phyloP scores from a whole-genome alignment of 2,113 vertebrate species.

The Alexandromys fortis region DNA sequence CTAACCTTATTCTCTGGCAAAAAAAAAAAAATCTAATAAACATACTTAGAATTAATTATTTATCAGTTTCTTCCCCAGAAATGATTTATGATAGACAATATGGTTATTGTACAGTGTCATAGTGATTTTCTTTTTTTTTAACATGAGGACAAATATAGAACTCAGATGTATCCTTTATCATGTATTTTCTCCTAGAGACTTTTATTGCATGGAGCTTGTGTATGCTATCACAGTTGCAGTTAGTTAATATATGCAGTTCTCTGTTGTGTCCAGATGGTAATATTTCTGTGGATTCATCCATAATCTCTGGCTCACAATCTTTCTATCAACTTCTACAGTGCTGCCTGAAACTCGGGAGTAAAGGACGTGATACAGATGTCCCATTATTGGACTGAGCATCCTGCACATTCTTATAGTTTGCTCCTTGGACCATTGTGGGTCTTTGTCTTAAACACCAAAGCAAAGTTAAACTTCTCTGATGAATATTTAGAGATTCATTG shows the following conservation, averaged over 20 bases:
- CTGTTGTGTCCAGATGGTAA: background rate
- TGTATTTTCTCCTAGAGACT: background rate
- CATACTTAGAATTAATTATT: background rate
- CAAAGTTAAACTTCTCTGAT: background rate
- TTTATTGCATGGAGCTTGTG: background rate
- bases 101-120: background rate
- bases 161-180: background rate
- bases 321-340: background rate
- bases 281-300: background rate
- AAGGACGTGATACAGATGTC: background rate
- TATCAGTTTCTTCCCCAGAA: background rate
- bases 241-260: background rate
- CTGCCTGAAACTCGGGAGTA: background rate
- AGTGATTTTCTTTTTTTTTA: background rate
- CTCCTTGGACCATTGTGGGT: background rate
- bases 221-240: background rate
- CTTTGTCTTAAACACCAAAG: background rate
- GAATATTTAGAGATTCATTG: background rate
- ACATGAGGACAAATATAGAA: background rate
- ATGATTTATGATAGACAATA: background rate
- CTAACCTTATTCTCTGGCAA: too few species aligned
- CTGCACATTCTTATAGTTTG: background rate
- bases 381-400: fast-evolving
- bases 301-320: background rate
- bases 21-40: too few species aligned